Evolutionary conservation across 2,888 invertebrate species (phyloP).

Genomic region (Petrolisthes cinctipes): DNA sequence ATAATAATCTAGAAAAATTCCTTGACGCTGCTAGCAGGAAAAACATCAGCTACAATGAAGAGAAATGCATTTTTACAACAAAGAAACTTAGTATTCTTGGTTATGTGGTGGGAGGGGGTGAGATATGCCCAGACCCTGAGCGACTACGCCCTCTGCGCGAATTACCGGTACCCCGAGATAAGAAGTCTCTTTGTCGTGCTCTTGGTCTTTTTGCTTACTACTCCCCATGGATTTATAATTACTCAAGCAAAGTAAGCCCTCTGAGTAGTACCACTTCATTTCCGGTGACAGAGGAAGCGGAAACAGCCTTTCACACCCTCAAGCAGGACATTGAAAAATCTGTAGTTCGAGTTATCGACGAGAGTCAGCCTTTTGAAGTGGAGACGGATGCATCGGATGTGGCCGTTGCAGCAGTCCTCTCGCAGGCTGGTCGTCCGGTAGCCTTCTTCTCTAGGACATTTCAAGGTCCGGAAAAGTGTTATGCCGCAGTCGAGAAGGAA

Average conservation of each 20-base stretch:
- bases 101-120: conserved; percentile 31
- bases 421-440: conserved; percentile 29
- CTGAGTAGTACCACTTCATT: conserved; percentile 19
- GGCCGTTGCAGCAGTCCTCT: conserved; percentile 44
- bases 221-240: conserved; percentile 35
- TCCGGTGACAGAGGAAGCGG: conserved; percentile 26
- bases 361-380: conserved; percentile 27
- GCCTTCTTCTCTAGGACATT: conserved; percentile 40
- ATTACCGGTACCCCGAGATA: no score
- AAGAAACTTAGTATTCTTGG: conserved; percentile 26
- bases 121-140: conserved; percentile 28
- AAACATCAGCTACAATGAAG: conserved; percentile 28
- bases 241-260: conserved; percentile 17
- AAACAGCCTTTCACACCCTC: conserved; percentile 19
- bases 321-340: conserved; percentile 26
- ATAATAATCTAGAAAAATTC: conserved; percentile 29
- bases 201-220: conserved; percentile 37
- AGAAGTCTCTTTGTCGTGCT: not conserved
- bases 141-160: no score
- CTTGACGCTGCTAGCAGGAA: conserved; percentile 16
- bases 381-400: conserved; percentile 31
- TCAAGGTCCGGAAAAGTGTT: conserved; percentile 36
- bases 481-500: conserved; percentile 33
- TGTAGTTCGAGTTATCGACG: conserved; percentile 31
- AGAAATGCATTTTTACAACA: conserved; percentile 29